Evolutionary conservation across 2,113 vertebrate genomes (phyloP).

Genomic region (Xiphophorus couchianus): DNA sequence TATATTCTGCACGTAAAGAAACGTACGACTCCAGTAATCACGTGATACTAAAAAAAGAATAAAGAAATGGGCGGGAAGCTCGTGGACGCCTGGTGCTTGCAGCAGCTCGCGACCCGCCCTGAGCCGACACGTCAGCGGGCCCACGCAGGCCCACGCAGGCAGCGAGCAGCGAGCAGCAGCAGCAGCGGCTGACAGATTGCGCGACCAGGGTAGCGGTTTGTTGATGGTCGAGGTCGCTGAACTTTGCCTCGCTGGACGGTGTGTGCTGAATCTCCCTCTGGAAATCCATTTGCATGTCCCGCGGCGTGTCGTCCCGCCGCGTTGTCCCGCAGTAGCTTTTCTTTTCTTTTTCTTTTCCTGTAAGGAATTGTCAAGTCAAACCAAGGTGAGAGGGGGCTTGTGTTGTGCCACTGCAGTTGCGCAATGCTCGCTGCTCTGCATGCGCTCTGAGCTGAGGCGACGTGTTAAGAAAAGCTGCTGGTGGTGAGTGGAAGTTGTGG

Average conservation of each 20-base stretch:
- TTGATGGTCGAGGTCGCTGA: not conserved
- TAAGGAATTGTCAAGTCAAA: constrained; percentile 16
- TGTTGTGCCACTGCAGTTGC: not conserved
- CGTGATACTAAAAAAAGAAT: not conserved
- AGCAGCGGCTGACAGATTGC: not conserved
- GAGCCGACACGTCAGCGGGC: constrained; percentile 7
- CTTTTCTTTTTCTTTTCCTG: not conserved
- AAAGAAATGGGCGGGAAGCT: not conserved
- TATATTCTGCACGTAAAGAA: no score
- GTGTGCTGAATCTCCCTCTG: not conserved
- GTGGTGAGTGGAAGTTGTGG: constrained; percentile 27
- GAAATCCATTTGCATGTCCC: constrained; percentile 11
- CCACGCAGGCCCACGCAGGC: no score
- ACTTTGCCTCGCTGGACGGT: constrained; percentile 32
- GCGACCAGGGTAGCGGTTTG: constrained; percentile 1
- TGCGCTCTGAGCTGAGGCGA: not conserved
- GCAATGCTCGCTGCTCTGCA: constrained; percentile 20
- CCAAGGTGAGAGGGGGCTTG: constrained; percentile 27
- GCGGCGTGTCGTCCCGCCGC: constrained; percentile 16
- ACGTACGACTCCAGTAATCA: not conserved
- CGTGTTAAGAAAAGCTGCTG: not conserved
- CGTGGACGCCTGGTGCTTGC: constrained; percentile 26
- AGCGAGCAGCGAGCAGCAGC: no score
- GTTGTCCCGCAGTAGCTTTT: not conserved
- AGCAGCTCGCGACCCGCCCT: constrained; percentile 28